Percentiles rank a stretch among this genome's conserved stretches.
Evolutionary conservation across 2,888 invertebrate species (phyloP).

Genomic region (Plusia festucae): DNA sequence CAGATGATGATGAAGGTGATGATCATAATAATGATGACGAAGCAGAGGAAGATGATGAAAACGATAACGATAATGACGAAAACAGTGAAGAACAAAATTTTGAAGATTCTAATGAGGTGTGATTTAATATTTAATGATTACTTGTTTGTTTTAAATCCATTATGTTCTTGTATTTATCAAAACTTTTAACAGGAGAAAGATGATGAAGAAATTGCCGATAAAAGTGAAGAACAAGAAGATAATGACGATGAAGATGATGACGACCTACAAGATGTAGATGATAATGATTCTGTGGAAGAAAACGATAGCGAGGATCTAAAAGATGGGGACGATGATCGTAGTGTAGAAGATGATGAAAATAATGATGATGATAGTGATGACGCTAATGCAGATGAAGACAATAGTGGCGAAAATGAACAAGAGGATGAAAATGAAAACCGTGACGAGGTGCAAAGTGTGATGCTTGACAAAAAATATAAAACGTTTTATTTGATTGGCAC

Average conservation of each 20-base stretch:
- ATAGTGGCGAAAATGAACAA: conserved; percentile 56
- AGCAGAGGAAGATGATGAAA: conserved; percentile 64
- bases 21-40: conserved; percentile 63
- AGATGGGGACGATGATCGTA: conserved; percentile 54
- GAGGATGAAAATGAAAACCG: conserved; percentile 65
- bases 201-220: conserved; percentile 54
- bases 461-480: conserved; percentile 57
- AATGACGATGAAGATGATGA: conserved; percentile 63
- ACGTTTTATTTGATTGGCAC: conserved; percentile 72
- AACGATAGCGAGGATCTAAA: conserved; percentile 57
- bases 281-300: conserved; percentile 65
- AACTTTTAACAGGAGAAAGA: conserved; percentile 60
- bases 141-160: conserved; percentile 18
- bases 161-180: conserved; percentile 36
- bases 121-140: conserved; percentile 39
- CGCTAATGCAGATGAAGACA: conserved; percentile 10
- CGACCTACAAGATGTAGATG: conserved; percentile 61
- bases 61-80: conserved; percentile 62
- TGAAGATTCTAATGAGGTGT: conserved; percentile 64
- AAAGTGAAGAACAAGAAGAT: conserved; percentile 59
- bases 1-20: conserved; percentile 58
- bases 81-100: conserved; percentile 63
- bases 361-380: conserved; percentile 42
- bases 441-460: conserved; percentile 74
- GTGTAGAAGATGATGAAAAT: conserved; percentile 55